phyloP scores from a whole-genome alignment of 2,113 vertebrate genomes.

The Chamaea fasciata region DNA sequence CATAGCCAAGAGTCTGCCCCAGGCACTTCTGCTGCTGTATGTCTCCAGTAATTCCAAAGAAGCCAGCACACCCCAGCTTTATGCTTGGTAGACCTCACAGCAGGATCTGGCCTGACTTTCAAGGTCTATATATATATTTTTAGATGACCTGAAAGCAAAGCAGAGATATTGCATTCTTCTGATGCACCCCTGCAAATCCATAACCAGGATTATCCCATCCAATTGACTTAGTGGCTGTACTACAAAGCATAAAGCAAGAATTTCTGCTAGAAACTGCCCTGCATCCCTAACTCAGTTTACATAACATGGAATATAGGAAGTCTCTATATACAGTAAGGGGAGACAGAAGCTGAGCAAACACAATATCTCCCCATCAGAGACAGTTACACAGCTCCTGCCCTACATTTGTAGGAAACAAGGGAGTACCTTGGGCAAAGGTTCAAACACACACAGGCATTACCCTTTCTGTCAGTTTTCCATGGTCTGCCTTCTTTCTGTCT shows the following conservation, averaged over 20 bases:
- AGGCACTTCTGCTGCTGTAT: not conserved
- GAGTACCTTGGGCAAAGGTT: not conserved
- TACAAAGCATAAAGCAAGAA: not conserved
- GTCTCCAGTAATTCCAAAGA: not conserved
- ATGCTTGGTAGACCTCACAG: not conserved
- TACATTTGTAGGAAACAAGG: not conserved
- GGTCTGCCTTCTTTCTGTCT: not conserved
- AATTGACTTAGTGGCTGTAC: not conserved
- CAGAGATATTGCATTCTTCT: not conserved
- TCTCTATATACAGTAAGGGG: not conserved
- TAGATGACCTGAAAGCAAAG: not conserved
- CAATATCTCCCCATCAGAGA: not conserved
- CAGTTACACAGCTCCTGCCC: not conserved
- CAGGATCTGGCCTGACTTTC: not conserved
- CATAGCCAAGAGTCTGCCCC: not conserved
- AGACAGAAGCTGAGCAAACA: not conserved
- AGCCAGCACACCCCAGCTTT: not conserved
- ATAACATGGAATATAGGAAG: not conserved
- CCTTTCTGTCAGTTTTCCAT: not conserved
- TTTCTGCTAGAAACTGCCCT: not conserved
- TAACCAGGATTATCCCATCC: not conserved
- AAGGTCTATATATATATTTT: not conserved
- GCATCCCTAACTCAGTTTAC: not conserved
- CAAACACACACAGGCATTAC: not conserved
- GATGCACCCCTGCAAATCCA: not conserved